These are phyloP conservation scores for Lysandra coridon DNA, from an alignment of 2,888 invertebrate genomes.

Conservation along the genomic window DNA sequence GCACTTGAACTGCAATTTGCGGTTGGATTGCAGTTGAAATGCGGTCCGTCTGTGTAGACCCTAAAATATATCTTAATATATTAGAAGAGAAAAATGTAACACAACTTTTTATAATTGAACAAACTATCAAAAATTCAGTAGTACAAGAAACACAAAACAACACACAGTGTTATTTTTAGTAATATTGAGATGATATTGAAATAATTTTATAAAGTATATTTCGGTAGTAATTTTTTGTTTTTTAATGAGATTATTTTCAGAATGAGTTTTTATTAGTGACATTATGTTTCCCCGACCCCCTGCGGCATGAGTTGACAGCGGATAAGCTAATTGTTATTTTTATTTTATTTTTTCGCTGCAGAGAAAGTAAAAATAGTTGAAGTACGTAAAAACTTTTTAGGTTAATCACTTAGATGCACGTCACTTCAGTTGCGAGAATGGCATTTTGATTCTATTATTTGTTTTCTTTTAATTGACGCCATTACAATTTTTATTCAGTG, in stretches of 20 bases:
- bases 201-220: conserved; percentile 4
- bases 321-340: conserved; percentile 47
- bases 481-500: conserved; percentile 1
- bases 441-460: conserved; percentile 51
- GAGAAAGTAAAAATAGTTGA: conserved; percentile 72
- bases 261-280: conserved; percentile 39
- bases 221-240: conserved; percentile 22
- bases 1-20: too few species aligned
- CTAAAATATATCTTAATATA: background rate
- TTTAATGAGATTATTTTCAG: conserved; percentile 43
- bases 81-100: too few species aligned
- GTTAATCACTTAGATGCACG: conserved; percentile 43
- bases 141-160: background rate
- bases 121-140: background rate
- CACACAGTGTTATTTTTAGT: background rate
- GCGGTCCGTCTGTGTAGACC: too few species aligned
- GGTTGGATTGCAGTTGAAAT: too few species aligned
- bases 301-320: conserved; percentile 58
- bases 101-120: too few species aligned
- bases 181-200: background rate
- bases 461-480: conserved; percentile 12
- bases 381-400: conserved; percentile 57
- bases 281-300: conserved; percentile 32
- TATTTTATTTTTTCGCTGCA: conserved; percentile 61
- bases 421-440: conserved; percentile 50